Evolutionary conservation across 1,140 invertebrate species (phyloP).

Genomic region (Zaprionus africanus): DNA sequence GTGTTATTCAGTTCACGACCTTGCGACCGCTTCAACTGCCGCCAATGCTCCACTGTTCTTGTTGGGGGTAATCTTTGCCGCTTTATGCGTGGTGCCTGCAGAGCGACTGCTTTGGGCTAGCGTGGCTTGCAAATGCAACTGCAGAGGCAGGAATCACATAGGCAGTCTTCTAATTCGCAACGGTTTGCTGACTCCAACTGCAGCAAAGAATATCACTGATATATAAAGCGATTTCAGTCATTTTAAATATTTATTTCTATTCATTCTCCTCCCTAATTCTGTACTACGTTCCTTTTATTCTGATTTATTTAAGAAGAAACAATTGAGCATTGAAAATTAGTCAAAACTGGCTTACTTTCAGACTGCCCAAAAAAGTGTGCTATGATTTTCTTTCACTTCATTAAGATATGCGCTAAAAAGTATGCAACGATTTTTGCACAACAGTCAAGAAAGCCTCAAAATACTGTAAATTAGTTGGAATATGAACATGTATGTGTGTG

Average conservation of each 20-base stretch:
- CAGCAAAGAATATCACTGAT: too few species aligned
- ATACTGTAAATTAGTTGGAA: too few species aligned
- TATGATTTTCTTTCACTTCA: not conserved
- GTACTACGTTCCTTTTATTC: too few species aligned
- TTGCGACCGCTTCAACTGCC: constrained; percentile 23
- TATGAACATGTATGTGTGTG: too few species aligned
- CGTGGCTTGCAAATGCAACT: constrained; percentile 18
- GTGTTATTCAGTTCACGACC: constrained; percentile 51
- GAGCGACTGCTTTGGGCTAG: constrained; percentile 21
- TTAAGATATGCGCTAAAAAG: too few species aligned
- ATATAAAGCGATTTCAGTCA: not conserved
- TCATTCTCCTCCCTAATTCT: not conserved
- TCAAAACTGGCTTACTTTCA: not conserved
- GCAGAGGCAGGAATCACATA: not conserved
- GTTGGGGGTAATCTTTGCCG: constrained; percentile 25
- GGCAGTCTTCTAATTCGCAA: constrained; percentile 17
- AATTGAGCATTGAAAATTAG: too few species aligned
- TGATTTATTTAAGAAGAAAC: too few species aligned
- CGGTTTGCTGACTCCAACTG: not conserved
- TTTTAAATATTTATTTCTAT: not conserved
- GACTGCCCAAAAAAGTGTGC: not conserved
- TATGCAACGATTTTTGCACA: too few species aligned
- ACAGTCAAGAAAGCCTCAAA: too few species aligned
- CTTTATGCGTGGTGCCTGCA: constrained; percentile 26
- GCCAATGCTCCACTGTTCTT: constrained; percentile 24